Percentiles rank a stretch among this genome's conserved stretches.
These are phyloP conservation scores for Apantesis nais DNA, from an alignment of 2,888 invertebrate species.

Conservation along the genomic window DNA sequence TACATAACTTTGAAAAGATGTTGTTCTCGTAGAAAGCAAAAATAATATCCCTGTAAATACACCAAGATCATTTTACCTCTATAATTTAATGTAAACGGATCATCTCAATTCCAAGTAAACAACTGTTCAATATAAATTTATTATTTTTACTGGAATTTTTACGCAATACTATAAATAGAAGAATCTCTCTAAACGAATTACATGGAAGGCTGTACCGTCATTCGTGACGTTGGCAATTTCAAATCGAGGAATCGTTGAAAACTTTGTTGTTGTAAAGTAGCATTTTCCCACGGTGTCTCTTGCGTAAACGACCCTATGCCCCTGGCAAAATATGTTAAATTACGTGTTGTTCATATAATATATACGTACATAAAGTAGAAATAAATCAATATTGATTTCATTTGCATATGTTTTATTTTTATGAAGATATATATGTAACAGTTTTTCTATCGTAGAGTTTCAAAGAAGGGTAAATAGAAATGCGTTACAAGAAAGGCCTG, in stretches of 20 bases:
- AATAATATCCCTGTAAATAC: background rate
- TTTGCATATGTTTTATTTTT: too few relatives aligned
- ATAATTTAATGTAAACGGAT: background rate
- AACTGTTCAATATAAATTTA: background rate
- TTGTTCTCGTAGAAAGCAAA: background rate
- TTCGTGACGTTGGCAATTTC: background rate
- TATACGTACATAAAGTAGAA: too few relatives aligned
- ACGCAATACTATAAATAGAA: background rate
- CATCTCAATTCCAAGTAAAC: background rate
- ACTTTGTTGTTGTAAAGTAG: too few relatives aligned
- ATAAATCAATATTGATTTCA: too few relatives aligned
- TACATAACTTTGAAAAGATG: background rate
- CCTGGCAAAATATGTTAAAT: too few relatives aligned
- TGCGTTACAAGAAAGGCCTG: too few relatives aligned
- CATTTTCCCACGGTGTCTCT: too few relatives aligned
- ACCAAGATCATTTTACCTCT: background rate
- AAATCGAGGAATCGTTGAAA: background rate
- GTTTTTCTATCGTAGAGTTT: too few relatives aligned
- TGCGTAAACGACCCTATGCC: too few relatives aligned
- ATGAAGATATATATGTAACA: too few relatives aligned
- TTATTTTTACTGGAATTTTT: background rate
- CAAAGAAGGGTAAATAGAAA: too few relatives aligned
- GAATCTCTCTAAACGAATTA: background rate
- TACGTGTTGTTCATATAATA: too few relatives aligned
- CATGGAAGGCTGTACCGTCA: background rate